Evolutionary conservation across 1,140 invertebrate species (phyloP).

Genomic region (Zaprionus camerounensis): DNA sequence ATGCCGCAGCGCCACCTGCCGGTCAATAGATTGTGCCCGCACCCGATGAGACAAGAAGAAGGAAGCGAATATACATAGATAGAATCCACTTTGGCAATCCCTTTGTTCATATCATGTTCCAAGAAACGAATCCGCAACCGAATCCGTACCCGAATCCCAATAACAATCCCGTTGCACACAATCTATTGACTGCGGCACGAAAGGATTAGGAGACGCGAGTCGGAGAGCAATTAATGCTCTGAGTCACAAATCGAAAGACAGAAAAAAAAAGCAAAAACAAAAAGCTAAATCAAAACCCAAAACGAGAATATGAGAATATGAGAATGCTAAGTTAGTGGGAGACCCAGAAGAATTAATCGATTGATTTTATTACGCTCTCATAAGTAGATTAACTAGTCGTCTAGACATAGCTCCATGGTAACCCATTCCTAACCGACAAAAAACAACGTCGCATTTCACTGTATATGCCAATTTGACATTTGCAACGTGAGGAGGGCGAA

Average conservation of each 20-base stretch:
- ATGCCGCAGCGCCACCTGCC: slow-evolving; percentile 36
- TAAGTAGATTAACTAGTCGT: slow-evolving; percentile 42
- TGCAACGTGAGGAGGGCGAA: not conserved
- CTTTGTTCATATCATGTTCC: slow-evolving; percentile 72
- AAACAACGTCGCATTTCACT: slow-evolving; percentile 14
- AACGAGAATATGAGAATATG: slow-evolving; percentile 35
- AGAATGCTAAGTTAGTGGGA: slow-evolving; percentile 41
- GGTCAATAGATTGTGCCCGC: slow-evolving; percentile 63
- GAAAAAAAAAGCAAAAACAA: slow-evolving; percentile 15
- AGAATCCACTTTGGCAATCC: slow-evolving; percentile 57
- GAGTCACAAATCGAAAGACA: slow-evolving; percentile 36
- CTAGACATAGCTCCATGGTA: slow-evolving; percentile 46
- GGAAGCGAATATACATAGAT: not conserved
- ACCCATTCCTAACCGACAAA: slow-evolving; percentile 32
- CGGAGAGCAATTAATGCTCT: slow-evolving; percentile 58
- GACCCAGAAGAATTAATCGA: slow-evolving; percentile 19
- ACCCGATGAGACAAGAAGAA: not conserved
- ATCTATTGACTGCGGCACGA: slow-evolving; percentile 64
- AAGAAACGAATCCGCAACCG: slow-evolving; percentile 14
- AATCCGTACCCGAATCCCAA: not conserved
- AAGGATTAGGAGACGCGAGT: slow-evolving; percentile 12
- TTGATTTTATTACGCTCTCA: slow-evolving; percentile 53
- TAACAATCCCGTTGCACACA: slow-evolving; percentile 33
- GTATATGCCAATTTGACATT: not conserved
- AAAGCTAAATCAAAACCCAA: slow-evolving; percentile 18